Evolutionary conservation across 1,140 invertebrate genomes (phyloP).

Genomic region (Spodoptera litura): DNA sequence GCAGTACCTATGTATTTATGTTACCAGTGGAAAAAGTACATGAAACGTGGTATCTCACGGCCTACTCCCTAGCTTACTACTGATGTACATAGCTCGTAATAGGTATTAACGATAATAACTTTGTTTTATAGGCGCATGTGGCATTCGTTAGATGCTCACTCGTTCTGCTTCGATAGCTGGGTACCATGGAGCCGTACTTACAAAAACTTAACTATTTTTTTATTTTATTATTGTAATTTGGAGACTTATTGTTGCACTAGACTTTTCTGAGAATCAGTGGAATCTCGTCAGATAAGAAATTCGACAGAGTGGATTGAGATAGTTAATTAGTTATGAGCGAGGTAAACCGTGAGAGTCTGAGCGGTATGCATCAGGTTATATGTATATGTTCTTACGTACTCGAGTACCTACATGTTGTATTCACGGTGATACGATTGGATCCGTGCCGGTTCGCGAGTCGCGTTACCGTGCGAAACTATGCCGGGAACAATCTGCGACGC

Average conservation of each 20-base stretch:
- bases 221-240: neutral
- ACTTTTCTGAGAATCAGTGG: neutral
- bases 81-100: slow-evolving; percentile 1
- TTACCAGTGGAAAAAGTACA: neutral
- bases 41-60: neutral
- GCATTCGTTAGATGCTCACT: slow-evolving; percentile 34
- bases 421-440: slow-evolving; percentile 41
- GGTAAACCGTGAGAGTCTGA: slow-evolving; percentile 33
- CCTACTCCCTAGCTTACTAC: neutral
- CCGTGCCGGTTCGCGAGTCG: slow-evolving; percentile 49
- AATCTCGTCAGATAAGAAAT: neutral
- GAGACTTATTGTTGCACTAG: neutral
- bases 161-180: slow-evolving; percentile 30
- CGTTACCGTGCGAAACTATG: slow-evolving; percentile 81
- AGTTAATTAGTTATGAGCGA: slow-evolving; percentile 34
- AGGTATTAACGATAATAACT: slow-evolving; percentile 6
- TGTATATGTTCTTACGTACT: neutral
- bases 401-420: slow-evolving; percentile 21
- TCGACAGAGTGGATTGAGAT: neutral
- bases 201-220: neutral
- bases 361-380: slow-evolving; percentile 16
- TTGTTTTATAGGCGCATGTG: slow-evolving; percentile 24
- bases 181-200: slow-evolving; percentile 15
- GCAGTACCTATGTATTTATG: neutral
- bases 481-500: slow-evolving; percentile 56